Evolutionary conservation across 2,113 vertebrate genomes (phyloP).

Genomic region (Hoplias malabaricus): DNA sequence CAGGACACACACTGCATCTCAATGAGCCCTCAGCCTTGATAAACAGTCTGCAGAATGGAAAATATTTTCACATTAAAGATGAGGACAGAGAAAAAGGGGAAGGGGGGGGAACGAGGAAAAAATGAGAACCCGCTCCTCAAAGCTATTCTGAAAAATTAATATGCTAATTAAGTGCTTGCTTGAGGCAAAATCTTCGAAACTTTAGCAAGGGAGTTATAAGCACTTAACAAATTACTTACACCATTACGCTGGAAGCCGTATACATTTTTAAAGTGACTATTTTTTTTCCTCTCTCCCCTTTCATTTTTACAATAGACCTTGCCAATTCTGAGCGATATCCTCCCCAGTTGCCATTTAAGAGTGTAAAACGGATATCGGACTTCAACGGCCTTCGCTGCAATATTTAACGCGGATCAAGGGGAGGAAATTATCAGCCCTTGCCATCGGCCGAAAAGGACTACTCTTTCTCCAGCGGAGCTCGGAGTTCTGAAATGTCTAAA

Average conservation of each 20-base stretch:
- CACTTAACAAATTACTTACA: slow-evolving; percentile 71
- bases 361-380: slow-evolving; percentile 51
- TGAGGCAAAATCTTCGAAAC: slow-evolving; percentile 64
- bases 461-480: slow-evolving; percentile 36
- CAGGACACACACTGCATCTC: slow-evolving; percentile 37
- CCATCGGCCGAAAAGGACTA: slow-evolving; percentile 37
- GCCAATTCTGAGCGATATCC: slow-evolving; percentile 52
- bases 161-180: slow-evolving; percentile 67
- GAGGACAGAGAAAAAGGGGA: slow-evolving; percentile 38
- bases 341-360: slow-evolving; percentile 56
- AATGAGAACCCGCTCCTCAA: slow-evolving; percentile 61
- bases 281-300: slow-evolving; percentile 17
- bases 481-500: slow-evolving; percentile 44
- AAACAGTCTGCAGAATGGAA: slow-evolving; percentile 56
- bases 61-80: slow-evolving; percentile 62
- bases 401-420: slow-evolving; percentile 38
- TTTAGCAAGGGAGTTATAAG: slow-evolving; percentile 69
- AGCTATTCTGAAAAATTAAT: slow-evolving; percentile 69
- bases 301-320: slow-evolving; percentile 55
- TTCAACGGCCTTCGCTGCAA: slow-evolving; percentile 52
- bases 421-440: slow-evolving; percentile 48
- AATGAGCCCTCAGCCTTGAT: slow-evolving; percentile 50
- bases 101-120: slow-evolving; percentile 37
- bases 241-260: slow-evolving; percentile 65
- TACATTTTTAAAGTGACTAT: slow-evolving; percentile 64